These are phyloP conservation scores for Lucinisca nassula DNA, from an alignment of 2,888 invertebrate genomes.

Conservation along the genomic window DNA sequence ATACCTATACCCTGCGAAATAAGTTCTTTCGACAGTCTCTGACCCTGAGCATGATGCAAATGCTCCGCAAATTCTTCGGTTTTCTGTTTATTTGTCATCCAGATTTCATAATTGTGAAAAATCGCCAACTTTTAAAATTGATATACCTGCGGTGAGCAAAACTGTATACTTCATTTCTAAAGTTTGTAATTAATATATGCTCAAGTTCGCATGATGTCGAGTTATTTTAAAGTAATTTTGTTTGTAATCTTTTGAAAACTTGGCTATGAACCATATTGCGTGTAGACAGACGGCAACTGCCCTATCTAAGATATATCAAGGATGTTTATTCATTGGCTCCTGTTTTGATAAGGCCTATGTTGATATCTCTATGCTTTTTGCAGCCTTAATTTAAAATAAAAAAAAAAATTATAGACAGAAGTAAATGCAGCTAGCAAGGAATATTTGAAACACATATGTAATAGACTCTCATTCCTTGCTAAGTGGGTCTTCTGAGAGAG, in stretches of 20 bases:
- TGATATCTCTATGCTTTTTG: neutral
- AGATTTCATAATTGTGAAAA: neutral
- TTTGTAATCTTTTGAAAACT: neutral
- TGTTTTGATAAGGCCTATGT: neutral
- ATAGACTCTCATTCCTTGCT: no score
- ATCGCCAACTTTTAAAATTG: neutral
- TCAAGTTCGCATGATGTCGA: neutral
- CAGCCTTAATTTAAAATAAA: neutral
- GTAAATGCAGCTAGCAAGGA: no score
- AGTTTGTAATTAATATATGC: neutral
- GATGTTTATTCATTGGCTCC: neutral
- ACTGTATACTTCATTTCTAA: neutral
- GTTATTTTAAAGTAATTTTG: neutral
- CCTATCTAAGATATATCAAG: neutral
- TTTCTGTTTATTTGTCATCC: neutral
- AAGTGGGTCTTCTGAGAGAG: no score
- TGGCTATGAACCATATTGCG: conserved; percentile 20
- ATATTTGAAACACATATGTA: no score
- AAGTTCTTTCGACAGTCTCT: no score
- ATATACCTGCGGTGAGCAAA: neutral
- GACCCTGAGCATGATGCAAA: no score
- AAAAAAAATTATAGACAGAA: no score
- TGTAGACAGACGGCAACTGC: neutral
- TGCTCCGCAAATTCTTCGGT: no score
- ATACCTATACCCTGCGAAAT: no score